Evolutionary conservation across 2,113 vertebrate genomes (phyloP).

Genomic region (Callocephalon fimbriatum): DNA sequence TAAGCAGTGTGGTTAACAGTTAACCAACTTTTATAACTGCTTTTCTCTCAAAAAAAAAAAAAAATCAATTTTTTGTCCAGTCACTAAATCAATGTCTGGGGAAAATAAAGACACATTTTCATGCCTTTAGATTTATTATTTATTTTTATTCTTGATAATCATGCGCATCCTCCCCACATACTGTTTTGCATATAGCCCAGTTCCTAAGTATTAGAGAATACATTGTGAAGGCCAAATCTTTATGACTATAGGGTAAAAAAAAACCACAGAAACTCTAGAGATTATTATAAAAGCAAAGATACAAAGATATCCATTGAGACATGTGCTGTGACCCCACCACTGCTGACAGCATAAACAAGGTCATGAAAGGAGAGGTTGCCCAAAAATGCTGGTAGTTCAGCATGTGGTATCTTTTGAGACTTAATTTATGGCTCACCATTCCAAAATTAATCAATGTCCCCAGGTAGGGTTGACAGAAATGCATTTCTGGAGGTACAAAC

Average conservation of each 20-base stretch:
- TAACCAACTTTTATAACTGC: background rate
- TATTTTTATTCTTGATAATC: background rate
- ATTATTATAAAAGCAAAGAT: background rate
- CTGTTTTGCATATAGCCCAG: background rate
- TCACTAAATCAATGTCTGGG: background rate
- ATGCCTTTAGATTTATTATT: background rate
- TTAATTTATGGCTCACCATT: background rate
- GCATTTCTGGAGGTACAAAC: background rate
- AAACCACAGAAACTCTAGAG: background rate
- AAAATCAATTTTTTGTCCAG: background rate
- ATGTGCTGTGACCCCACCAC: background rate
- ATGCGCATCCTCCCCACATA: background rate
- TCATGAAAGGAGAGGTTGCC: background rate
- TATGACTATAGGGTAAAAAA: background rate
- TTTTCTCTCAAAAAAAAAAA: background rate
- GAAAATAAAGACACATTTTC: background rate
- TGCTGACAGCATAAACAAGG: background rate
- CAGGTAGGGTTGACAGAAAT: background rate
- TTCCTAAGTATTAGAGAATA: background rate
- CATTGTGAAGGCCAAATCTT: background rate
- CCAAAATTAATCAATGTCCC: background rate
- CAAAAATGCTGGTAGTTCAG: background rate
- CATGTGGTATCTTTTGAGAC: background rate
- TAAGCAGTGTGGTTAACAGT: background rate
- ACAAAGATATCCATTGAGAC: background rate